phyloP scores from a whole-genome alignment of 2,797 vertebrate genomes.

The Eurystomus glaucurus region DNA sequence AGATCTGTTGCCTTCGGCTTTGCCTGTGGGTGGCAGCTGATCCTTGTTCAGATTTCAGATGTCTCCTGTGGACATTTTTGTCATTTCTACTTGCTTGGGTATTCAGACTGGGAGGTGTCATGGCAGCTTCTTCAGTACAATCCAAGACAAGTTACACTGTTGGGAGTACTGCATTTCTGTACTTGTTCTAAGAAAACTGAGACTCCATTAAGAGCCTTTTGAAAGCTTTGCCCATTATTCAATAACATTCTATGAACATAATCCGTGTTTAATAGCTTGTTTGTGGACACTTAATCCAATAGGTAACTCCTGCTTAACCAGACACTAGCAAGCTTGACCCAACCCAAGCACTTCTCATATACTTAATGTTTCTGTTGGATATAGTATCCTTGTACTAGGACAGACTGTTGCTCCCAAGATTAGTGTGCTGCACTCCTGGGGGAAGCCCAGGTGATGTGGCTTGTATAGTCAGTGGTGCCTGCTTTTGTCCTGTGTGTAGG shows the following conservation, averaged over 20 bases:
- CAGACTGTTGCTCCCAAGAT: neutral
- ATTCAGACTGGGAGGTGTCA: neutral
- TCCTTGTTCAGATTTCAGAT: neutral
- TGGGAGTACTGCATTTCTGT: neutral
- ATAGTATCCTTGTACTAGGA: neutral
- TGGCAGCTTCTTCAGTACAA: neutral
- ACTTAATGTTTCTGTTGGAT: neutral
- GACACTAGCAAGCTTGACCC: neutral
- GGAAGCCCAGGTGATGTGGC: neutral
- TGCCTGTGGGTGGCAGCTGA: fast-evolving
- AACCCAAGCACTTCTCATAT: neutral
- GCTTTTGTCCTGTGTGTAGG: slow-evolving; percentile 77
- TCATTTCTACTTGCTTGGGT: neutral
- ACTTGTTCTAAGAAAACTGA: neutral
- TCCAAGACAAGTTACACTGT: fast-evolving
- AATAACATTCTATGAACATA: neutral
- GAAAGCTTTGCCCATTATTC: neutral
- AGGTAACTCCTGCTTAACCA: neutral
- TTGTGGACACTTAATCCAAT: neutral
- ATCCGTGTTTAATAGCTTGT: neutral
- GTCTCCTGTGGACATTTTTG: slow-evolving; percentile 7
- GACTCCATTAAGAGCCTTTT: neutral
- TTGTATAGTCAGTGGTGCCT: neutral
- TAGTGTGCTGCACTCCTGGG: fast-evolving
- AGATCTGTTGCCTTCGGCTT: fast-evolving